A percentile compares a stretch with the other conserved stretches of the same genome.
These are phyloP conservation scores for Latrodectus hesperus DNA, from an alignment of 2,888 invertebrate genomes.

Conservation along the genomic window DNA sequence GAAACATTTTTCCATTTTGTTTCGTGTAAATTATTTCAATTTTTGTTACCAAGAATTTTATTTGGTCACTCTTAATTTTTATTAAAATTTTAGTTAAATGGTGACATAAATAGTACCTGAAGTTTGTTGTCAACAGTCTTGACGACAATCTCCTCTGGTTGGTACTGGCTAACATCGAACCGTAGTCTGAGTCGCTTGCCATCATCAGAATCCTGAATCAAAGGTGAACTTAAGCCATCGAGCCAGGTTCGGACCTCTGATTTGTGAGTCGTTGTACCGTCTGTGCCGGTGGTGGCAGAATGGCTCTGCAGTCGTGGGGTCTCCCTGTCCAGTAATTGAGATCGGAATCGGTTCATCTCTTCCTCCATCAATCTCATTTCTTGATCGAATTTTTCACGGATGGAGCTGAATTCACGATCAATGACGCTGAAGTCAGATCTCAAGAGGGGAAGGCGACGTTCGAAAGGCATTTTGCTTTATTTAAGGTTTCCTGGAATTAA, in stretches of 20 bases:
- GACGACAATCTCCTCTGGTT: conserved; percentile 95
- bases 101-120: conserved; percentile 72
- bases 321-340: conserved; percentile 93
- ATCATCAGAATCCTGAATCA: conserved; percentile 94
- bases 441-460: conserved; percentile 83
- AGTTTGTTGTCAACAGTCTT: conserved; percentile 99
- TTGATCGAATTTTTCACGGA: conserved; percentile 94
- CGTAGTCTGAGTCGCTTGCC: conserved; percentile 94
- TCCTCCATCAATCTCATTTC: conserved; percentile 99
- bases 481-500: no score
- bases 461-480: conserved; percentile 70
- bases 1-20: no score
- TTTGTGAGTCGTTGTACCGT: conserved; percentile 50
- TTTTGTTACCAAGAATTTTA: no score
- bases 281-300: conserved; percentile 73
- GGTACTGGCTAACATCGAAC: conserved; percentile 98
- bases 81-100: not conserved
- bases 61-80: no score
- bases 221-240: conserved; percentile 91
- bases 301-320: conserved; percentile 73
- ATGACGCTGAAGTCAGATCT: conserved; percentile 95
- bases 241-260: conserved; percentile 82
- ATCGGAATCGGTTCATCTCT: conserved; percentile 96
- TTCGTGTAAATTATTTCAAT: no score
- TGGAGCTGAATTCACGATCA: conserved; percentile 96